Conservation (phyloP, 2,113 vertebrate genomes). For the Sialia sialis region DNA sequence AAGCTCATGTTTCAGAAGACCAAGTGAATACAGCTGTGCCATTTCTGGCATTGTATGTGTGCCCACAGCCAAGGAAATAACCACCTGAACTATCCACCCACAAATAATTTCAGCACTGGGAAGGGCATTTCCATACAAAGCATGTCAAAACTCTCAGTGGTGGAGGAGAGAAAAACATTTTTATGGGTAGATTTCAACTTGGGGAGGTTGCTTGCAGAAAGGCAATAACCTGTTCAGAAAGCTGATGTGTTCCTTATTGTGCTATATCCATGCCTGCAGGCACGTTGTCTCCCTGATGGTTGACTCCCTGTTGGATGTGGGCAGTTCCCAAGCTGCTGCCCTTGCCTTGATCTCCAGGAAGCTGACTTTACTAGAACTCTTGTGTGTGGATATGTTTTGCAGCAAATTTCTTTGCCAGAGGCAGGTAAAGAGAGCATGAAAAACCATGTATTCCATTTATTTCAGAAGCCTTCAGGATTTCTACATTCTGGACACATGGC, state of each 20-base stretch:
- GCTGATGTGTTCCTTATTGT: background rate
- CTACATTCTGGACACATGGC: background rate
- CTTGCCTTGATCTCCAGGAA: background rate
- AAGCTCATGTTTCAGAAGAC: background rate
- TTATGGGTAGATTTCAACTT: background rate
- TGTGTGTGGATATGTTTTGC: background rate
- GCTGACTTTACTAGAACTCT: background rate
- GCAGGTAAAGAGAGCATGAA: background rate
- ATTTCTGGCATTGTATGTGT: background rate
- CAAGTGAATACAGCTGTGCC: background rate
- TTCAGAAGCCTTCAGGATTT: background rate
- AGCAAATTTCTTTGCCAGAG: background rate
- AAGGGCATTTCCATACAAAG: background rate
- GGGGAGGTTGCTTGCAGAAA: background rate
- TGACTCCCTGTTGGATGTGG: background rate
- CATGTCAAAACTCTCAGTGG: fast-evolving
- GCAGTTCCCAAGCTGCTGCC: background rate
- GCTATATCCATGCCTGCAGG: background rate
- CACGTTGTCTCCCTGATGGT: background rate
- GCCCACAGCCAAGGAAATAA: background rate
- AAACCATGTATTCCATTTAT: background rate
- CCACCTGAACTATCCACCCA: background rate
- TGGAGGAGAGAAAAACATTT: background rate
- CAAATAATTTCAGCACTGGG: background rate
- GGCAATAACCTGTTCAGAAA: background rate